Evolutionary conservation across 2,113 vertebrate genomes (phyloP).

Genomic region (Etheostoma cragini): DNA sequence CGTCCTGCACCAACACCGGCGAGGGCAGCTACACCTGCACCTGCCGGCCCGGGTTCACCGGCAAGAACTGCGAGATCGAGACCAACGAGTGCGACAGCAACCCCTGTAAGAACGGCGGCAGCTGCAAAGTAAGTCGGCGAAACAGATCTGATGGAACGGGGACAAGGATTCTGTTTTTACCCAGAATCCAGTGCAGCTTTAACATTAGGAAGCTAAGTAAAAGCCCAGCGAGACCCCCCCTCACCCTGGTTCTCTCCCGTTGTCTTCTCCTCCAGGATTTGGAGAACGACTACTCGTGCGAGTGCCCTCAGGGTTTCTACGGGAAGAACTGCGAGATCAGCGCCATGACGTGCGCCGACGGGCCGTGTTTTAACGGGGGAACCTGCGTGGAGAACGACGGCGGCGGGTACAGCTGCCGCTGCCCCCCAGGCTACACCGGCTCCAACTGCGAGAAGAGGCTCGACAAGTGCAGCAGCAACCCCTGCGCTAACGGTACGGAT

Average conservation of each 20-base stretch:
- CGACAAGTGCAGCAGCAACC: constrained; percentile 88
- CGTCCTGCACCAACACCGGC: constrained; percentile 89
- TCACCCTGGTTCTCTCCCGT: background rate
- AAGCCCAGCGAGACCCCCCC: too few relatives aligned
- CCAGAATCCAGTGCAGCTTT: background rate
- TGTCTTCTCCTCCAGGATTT: constrained; percentile 75
- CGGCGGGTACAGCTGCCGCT: constrained; percentile 87
- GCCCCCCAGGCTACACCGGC: constrained; percentile 85
- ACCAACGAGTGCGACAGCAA: constrained; percentile 89
- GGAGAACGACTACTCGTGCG: constrained; percentile 86
- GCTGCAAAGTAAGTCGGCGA: constrained; percentile 87
- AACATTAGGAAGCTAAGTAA: background rate
- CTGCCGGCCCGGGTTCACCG: constrained; percentile 83
- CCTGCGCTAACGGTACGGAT: constrained; percentile 87
- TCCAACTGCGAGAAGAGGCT: constrained; percentile 94
- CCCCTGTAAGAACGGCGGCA: constrained; percentile 92
- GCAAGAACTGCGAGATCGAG: constrained; percentile 83
- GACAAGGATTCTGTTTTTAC: too few relatives aligned
- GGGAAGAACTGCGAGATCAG: constrained; percentile 89
- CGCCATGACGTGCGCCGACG: constrained; percentile 88
- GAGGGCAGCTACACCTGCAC: constrained; percentile 89
- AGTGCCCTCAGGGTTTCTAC: constrained; percentile 91
- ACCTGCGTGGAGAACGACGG: constrained; percentile 81
- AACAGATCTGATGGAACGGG: rapidly evolving
- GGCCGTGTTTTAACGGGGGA: constrained; percentile 91